Evolutionary conservation across 2,888 invertebrate genomes (phyloP).

Genomic region (Allophyes oxyacanthae): DNA sequence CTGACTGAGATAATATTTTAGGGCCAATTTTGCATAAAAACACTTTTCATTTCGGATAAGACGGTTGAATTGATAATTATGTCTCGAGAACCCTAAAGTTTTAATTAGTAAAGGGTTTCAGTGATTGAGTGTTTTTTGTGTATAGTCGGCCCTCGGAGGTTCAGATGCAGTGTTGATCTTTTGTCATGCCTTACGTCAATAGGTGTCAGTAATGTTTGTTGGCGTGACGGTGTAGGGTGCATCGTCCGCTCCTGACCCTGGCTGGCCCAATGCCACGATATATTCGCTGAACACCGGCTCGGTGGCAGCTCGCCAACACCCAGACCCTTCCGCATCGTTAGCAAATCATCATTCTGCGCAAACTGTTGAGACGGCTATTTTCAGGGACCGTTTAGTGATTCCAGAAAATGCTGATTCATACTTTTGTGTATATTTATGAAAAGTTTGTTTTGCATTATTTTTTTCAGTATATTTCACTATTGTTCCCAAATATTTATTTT

Average conservation of each 20-base stretch:
- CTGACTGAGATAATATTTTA: constrained; percentile 71
- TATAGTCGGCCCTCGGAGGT: constrained; percentile 8
- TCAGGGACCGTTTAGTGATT: constrained; percentile 50
- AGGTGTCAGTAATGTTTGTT: constrained; percentile 58
- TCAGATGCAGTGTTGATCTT: constrained; percentile 23
- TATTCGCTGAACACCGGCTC: constrained; percentile 72
- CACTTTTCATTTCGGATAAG: constrained; percentile 42
- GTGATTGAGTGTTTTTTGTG: constrained; percentile 28
- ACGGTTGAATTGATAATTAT: constrained; percentile 43
- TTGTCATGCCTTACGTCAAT: constrained; percentile 46
- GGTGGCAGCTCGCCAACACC: constrained; percentile 77
- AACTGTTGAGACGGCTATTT: constrained; percentile 62
- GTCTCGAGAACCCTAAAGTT: constrained; percentile 39
- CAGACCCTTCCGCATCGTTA: constrained; percentile 84
- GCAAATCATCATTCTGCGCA: constrained; percentile 74
- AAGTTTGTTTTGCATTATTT: too few relatives aligned
- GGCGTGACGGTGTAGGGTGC: constrained; percentile 75
- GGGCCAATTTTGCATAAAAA: constrained; percentile 58
- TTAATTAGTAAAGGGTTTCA: constrained; percentile 52
- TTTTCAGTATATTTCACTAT: background rate
- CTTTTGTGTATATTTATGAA: background rate
- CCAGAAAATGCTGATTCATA: constrained; percentile 50
- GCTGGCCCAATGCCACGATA: constrained; percentile 87
- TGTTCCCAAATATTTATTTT: background rate
- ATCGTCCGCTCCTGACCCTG: constrained; percentile 88